Percentiles rank a stretch among this genome's conserved stretches.
Conservation (phyloP, 2,797 vertebrate genomes). For the Periophthalmus magnuspinnatus region DNA sequence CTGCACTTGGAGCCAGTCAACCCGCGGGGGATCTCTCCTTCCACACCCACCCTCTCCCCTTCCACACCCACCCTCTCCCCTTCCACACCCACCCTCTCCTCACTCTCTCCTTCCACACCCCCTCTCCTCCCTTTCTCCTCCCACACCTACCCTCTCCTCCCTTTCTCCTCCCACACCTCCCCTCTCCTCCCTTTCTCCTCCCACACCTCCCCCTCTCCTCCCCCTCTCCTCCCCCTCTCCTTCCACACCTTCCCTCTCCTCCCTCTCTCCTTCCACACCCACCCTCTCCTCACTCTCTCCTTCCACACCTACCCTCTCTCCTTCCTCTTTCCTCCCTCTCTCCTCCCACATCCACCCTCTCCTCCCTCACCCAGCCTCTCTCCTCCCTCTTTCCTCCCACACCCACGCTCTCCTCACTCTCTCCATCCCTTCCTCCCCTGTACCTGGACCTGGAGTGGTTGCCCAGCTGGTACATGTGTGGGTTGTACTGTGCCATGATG, state of each 20-base stretch:
- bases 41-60: neutral
- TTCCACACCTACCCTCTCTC: neutral
- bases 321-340: too few relatives aligned
- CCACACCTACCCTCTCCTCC: too few relatives aligned
- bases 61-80: too few relatives aligned
- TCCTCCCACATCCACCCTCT: neutral
- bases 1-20: slow-evolving; percentile 1
- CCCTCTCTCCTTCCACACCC: too few relatives aligned
- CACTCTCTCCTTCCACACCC: neutral
- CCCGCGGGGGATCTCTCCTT: neutral
- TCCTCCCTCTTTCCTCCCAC: too few relatives aligned
- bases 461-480: slow-evolving; percentile 96
- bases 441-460: slow-evolving; percentile 97
- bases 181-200: too few relatives aligned
- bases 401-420: too few relatives aligned
- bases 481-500: slow-evolving; percentile 98
- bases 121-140: neutral
- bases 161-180: too few relatives aligned
- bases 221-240: neutral
- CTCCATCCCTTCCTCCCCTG: slow-evolving; percentile 2
- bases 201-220: too few relatives aligned
- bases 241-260: neutral
- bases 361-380: too few relatives aligned
- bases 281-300: too few relatives aligned
- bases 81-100: too few relatives aligned